phyloP scores from a whole-genome alignment of 1,140 invertebrate genomes.

The Macrotrachela quadricornifera region DNA sequence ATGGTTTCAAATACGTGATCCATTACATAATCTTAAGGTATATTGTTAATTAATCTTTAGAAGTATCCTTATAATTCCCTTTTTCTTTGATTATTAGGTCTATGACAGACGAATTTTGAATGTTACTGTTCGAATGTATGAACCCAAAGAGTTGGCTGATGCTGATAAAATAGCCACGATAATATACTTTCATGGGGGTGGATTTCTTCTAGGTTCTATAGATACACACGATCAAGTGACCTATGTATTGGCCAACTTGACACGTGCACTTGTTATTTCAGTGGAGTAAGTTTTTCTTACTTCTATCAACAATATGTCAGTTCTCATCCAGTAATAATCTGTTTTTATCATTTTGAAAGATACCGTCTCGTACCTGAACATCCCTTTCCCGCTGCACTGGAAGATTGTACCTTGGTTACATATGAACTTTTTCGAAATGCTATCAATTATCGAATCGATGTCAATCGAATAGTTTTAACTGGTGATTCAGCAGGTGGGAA shows the following conservation, averaged over 20 bases:
- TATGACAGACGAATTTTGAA: background rate
- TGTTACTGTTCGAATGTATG: background rate
- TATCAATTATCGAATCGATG: slow-evolving; percentile 1
- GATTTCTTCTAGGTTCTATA: slow-evolving; percentile 5
- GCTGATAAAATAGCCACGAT: background rate
- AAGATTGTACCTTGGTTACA: background rate
- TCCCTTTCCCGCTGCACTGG: background rate
- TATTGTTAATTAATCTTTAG: too few relatives aligned
- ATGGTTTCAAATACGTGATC: too few relatives aligned
- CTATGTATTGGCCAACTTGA: slow-evolving; percentile 2
- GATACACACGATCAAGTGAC: slow-evolving; percentile 6
- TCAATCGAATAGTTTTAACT: background rate
- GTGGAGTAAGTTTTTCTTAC: background rate
- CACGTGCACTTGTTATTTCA: background rate
- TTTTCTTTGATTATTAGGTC: too few relatives aligned
- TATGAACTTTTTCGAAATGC: slow-evolving; percentile 2
- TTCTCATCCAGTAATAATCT: too few relatives aligned
- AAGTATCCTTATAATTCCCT: too few relatives aligned
- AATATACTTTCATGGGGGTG: slow-evolving; percentile 4
- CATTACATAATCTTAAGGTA: too few relatives aligned
- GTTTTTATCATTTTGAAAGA: too few relatives aligned
- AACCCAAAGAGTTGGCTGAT: background rate
- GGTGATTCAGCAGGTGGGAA: slow-evolving; percentile 8
- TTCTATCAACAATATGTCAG: too few relatives aligned
- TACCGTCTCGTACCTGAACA: background rate